These are phyloP conservation scores for Psittacula cyanocephala DNA, from an alignment of 2,113 vertebrate species.

Conservation along the genomic window DNA sequence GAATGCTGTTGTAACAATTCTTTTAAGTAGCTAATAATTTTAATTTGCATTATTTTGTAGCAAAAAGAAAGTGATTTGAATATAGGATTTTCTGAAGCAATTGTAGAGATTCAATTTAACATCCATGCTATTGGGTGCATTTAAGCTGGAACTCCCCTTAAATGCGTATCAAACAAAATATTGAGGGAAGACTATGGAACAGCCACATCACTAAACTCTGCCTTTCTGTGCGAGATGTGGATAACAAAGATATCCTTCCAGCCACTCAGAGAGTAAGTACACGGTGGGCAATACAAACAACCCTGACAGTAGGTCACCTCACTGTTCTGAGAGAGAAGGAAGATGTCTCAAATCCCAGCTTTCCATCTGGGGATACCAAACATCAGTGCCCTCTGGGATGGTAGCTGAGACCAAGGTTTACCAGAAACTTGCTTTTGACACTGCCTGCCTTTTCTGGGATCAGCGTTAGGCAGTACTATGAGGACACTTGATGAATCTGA, in stretches of 20 bases:
- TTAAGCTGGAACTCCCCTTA: not conserved
- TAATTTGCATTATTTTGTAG: conserved; percentile 25
- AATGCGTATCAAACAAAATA: not conserved
- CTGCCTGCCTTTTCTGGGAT: not conserved
- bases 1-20: not conserved
- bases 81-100: not conserved
- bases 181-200: not conserved
- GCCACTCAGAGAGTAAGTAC: not conserved
- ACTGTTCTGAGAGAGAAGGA: not conserved
- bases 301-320: not conserved
- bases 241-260: not conserved
- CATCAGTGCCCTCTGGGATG: not conserved
- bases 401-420: not conserved
- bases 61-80: not conserved
- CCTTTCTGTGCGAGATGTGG: not conserved
- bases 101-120: not conserved
- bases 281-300: not conserved
- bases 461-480: not conserved
- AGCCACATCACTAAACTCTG: not conserved
- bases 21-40: conserved; percentile 33
- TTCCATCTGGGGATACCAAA: not conserved
- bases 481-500: not conserved
- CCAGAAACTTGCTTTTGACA: not conserved
- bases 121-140: accelerated
- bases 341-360: not conserved